A percentile compares a stretch with the other conserved stretches of the same genome.
These are phyloP conservation scores for Tragulus kanchil DNA, from an alignment of 2,113 vertebrate genomes.

Conservation along the genomic window DNA sequence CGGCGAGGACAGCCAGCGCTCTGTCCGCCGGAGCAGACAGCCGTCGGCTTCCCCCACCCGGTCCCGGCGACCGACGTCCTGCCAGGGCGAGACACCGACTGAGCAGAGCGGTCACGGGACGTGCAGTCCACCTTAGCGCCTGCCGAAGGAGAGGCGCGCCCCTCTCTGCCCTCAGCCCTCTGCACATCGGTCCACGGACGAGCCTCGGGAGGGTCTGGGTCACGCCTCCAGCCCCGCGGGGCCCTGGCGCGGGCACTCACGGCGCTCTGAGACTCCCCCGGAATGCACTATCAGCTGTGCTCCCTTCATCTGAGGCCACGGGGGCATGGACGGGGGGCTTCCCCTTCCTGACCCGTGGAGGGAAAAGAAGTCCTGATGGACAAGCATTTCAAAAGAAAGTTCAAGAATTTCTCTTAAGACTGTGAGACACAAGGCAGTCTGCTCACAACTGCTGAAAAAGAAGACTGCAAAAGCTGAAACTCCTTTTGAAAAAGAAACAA, in stretches of 20 bases:
- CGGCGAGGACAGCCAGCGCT: not conserved
- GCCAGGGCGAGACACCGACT: rapidly evolving
- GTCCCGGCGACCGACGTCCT: slow-evolving; percentile 32
- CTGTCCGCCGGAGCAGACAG: not conserved
- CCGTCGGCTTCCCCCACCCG: not conserved
- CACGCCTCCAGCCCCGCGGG: not conserved
- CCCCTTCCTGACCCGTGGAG: not conserved
- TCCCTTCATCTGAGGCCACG: not conserved
- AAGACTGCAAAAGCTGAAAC: not conserved
- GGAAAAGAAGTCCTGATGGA: not conserved
- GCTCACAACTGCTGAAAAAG: not conserved
- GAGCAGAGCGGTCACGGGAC: not conserved
- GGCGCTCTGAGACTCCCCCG: not conserved
- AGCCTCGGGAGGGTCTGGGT: not conserved
- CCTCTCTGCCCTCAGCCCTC: not conserved
- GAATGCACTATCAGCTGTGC: not conserved
- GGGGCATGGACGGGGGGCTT: not conserved
- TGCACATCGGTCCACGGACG: not conserved
- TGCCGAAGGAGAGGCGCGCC: not conserved
- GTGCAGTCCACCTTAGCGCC: not conserved
- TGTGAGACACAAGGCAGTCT: not conserved
- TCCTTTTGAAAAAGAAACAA: not conserved
- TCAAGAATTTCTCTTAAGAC: not conserved
- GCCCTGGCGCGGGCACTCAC: not conserved
- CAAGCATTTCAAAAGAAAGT: not conserved